These are phyloP conservation scores for Propithecus perrieri DNA, from an alignment of 2,797 vertebrate genomes.

Conservation along the genomic window DNA sequence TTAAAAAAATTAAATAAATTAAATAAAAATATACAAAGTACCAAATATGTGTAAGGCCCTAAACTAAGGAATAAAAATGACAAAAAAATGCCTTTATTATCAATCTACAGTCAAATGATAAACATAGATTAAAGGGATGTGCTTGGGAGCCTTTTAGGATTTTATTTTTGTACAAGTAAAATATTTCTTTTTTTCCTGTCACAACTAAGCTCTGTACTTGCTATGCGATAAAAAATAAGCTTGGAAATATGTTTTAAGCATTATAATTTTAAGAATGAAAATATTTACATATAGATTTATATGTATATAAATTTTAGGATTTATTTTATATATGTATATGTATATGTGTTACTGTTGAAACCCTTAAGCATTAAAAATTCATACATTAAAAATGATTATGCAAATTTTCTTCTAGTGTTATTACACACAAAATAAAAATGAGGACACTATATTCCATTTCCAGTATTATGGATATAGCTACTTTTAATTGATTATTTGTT, in stretches of 20 bases:
- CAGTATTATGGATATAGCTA: background rate
- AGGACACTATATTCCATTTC: background rate
- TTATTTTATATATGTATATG: background rate
- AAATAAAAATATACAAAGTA: background rate
- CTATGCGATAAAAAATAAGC: background rate
- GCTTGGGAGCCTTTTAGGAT: background rate
- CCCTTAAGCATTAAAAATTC: background rate
- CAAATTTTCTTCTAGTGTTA: background rate
- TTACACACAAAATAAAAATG: background rate
- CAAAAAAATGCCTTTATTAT: background rate
- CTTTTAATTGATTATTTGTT: background rate
- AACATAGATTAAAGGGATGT: background rate
- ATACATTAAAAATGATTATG: background rate
- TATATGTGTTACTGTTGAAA: background rate
- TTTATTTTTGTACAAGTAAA: background rate
- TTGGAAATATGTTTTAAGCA: background rate
- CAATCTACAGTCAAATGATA: background rate
- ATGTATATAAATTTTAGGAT: background rate
- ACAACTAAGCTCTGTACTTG: background rate
- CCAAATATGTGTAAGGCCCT: background rate
- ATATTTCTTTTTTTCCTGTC: background rate
- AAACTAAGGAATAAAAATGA: background rate
- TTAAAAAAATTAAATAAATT: background rate
- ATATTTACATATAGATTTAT: background rate
- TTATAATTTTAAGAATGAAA: background rate